Percentiles rank a stretch among this genome's conserved stretches.
Evolutionary conservation across 2,797 vertebrate genomes (phyloP).

Genomic region (Onychomys leucogaster): DNA sequence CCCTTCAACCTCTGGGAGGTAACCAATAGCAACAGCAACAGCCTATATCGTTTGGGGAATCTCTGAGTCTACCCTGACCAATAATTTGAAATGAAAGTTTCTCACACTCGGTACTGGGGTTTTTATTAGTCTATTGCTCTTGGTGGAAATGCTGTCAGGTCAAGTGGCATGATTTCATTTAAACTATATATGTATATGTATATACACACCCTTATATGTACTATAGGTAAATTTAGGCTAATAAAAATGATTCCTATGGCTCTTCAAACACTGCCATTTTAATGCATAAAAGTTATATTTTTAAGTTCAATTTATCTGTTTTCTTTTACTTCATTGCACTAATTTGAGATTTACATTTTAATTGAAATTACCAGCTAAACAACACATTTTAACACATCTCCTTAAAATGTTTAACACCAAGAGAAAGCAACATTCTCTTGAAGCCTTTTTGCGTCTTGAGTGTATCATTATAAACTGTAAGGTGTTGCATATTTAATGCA

Average conservation of each 20-base stretch:
- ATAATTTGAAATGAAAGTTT: not conserved
- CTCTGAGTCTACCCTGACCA: not conserved
- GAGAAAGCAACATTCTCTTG: not conserved
- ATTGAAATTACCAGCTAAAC: not conserved
- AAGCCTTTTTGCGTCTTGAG: not conserved
- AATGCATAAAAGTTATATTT: not conserved
- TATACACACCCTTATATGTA: not conserved
- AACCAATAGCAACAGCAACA: not conserved
- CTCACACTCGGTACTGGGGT: not conserved
- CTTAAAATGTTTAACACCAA: conserved; percentile 19
- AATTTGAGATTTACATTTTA: not conserved
- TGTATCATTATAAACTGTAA: not conserved
- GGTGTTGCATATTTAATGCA: not conserved
- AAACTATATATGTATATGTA: not conserved
- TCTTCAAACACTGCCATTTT: not conserved
- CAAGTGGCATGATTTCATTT: not conserved
- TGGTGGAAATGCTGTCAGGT: not conserved
- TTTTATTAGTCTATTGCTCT: not conserved
- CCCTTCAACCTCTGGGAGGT: not conserved
- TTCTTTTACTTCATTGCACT: not conserved
- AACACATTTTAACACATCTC: not conserved
- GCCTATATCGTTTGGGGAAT: not conserved
- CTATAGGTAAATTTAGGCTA: not conserved
- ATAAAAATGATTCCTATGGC: not conserved
- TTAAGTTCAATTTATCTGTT: not conserved